Evolutionary conservation across 2,113 vertebrate species (phyloP), one percentile per base, ranked within the genome.

Genomic region (Paratilapia polleni): DNA sequence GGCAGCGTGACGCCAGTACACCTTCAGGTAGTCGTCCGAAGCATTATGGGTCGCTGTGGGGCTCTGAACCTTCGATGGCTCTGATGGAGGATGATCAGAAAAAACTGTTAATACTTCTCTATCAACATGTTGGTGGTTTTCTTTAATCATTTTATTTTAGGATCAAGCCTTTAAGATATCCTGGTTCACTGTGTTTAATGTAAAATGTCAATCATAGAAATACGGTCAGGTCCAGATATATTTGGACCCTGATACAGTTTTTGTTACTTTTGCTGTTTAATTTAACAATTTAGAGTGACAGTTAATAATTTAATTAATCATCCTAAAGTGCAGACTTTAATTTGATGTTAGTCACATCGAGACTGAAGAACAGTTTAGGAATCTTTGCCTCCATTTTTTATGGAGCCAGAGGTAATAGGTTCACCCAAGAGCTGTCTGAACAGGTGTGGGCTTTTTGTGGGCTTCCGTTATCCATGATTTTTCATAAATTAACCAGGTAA

Each of bases 1-100:
- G 4, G 96, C 93, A 1, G 97, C 97, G 2, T 95, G 97, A 5
- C 96, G 95, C 98, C 98, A 99, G 87, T 98, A 97, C 24, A 98
- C 97, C 84, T 96, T 98, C 87, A 99, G 95, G 91, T 97, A 98
- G 93, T 98, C 97, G 36, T 98, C 98, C 54, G 96, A 96, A 15
- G 98, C 98, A 0, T 96, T 97, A 86, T 99, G 98, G 88, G 95
- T 97, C 4, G 97, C 96, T 0, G 97, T 97, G 3, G 98, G 96
- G 78, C 96, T 96, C 85, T 97, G 96, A 36, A 98, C 98, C 31
- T 95, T 95, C 6, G 97, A 95, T 19, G 98, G 98, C 74, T 98
- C 98, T 99, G 95, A 80, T 88, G 85, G 24, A 36, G 24, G 22
- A 49, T 15, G 19, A 77, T 38, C 34, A 58, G 10, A 77, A 28